These are phyloP conservation scores for Phylloscopus trochiloides DNA, from an alignment of 2,113 vertebrate species.

Conservation along the genomic window DNA sequence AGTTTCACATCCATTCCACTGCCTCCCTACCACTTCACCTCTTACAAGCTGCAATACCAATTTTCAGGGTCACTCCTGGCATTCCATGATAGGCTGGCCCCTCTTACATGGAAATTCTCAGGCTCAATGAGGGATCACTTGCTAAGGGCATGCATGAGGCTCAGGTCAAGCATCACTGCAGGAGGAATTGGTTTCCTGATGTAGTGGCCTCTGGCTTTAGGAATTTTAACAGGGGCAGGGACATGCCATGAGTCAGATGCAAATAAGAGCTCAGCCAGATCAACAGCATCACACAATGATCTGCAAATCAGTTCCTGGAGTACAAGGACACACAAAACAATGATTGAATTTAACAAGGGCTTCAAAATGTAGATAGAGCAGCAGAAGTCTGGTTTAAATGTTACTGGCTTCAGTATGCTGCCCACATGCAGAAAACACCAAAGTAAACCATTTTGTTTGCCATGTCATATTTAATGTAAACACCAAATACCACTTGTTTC, in stretches of 20 bases:
- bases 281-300: not conserved
- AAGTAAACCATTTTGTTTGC: not conserved
- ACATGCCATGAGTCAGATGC: not conserved
- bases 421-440: not conserved
- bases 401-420: not conserved
- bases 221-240: not conserved
- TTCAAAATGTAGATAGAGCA: not conserved
- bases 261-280: not conserved
- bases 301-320: not conserved
- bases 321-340: not conserved
- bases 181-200: not conserved
- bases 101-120: not conserved
- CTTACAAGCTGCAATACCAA: not conserved
- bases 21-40: not conserved
- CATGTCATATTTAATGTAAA: conserved; percentile 3
- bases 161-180: not conserved
- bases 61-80: not conserved
- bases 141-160: not conserved
- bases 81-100: not conserved
- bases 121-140: not conserved
- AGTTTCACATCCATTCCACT: not conserved
- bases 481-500: not conserved
- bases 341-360: not conserved
- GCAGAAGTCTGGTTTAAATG: not conserved
- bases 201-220: not conserved